phyloP scores from a whole-genome alignment of 2,113 vertebrate genomes.

The Podarcis muralis region DNA sequence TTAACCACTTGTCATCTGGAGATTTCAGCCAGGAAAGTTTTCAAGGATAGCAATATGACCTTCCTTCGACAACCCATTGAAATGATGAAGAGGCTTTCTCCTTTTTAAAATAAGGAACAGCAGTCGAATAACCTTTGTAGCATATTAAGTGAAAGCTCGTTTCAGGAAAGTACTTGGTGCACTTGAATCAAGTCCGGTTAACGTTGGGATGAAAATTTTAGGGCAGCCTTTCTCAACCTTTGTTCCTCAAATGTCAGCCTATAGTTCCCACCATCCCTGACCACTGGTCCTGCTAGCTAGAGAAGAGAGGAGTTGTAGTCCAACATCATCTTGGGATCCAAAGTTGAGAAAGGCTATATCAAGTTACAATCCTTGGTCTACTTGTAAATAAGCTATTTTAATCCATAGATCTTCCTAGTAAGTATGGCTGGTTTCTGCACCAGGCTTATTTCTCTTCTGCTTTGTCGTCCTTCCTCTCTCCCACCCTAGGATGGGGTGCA shows the following conservation, averaged over 20 bases:
- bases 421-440: neutral
- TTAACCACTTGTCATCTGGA: no score
- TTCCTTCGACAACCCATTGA: neutral
- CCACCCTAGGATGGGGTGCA: neutral
- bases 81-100: neutral
- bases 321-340: no score
- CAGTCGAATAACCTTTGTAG: neutral
- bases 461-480: neutral
- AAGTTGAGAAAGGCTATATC: no score
- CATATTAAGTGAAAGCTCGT: neutral
- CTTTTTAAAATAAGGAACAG: neutral
- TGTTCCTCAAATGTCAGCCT: no score
- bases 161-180: neutral
- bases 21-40: no score
- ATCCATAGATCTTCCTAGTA: neutral
- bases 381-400: neutral
- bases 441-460: neutral
- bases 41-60: neutral
- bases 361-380: neutral
- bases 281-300: no score
- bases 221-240: no score
- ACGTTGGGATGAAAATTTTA: neutral
- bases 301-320: no score
- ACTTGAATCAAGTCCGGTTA: neutral
- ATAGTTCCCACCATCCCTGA: no score